Base-by-base conservation (phyloP, 1,140 invertebrate species). In the Bombus sylvicola region DNA sequence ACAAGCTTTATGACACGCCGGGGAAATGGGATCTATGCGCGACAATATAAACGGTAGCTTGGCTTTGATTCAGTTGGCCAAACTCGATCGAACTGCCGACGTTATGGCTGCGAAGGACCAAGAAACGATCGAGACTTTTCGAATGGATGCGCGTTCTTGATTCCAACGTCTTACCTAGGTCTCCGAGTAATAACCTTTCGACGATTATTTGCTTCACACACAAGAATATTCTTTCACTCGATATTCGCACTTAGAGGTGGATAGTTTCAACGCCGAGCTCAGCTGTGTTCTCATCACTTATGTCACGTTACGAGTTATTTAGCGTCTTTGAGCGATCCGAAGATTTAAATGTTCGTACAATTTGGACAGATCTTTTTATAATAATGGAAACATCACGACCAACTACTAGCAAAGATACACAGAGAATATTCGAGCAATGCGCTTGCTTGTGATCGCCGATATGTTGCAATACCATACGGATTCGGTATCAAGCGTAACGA, bases 1-100 rank as follows among this genome's bases (percentile, higher is more conserved):
- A n/a, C 2, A 6, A 37, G n/a, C 15, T 81, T 41, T 81, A 62
- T 37, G 18, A 10, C 69, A 9, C 68, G 28, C 37, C 22, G 13
- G 53, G 43, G 37, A 82, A 75, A 82, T 47, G 57, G 57, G 47
- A 66, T 75, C 57, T 47, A 76, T 75, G 41, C 57, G 53, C 57
- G 41, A n/a, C 69, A 4, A 83, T 83, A 83, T 53, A 77, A 77
- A 76, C 81, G 39, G 31, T 28, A 18, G 39, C 22, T 62, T 59
- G 73, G 18, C 59, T 83, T 83, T 83, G 72, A 83, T 75, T 83
- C 47, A 15, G 41, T 39, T 12, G 25, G 47, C 41, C 81, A 53
- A 53, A 53, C 2, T 37, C 72, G 81, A 83, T 66, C 80, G n/a
- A 18, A n/a, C 59, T 5, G 4, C 12, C 59, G 59, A 62, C 59